Evolutionary conservation across 1,140 invertebrate species (phyloP).

Genomic region (Drusus annulatus): DNA sequence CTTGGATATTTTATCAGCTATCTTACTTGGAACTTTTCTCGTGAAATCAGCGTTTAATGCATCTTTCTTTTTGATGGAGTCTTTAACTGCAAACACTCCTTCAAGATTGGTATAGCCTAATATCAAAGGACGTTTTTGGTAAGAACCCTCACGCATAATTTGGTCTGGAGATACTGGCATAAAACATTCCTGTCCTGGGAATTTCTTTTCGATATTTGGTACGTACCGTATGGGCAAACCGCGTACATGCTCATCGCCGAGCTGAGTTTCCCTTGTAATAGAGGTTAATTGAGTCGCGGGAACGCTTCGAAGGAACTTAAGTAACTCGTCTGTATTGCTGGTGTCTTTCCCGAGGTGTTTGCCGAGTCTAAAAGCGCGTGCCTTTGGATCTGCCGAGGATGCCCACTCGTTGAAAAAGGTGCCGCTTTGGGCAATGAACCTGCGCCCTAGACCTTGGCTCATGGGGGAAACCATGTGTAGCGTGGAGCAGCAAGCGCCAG

Average conservation of each 20-base stretch:
- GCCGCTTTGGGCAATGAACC: constrained; percentile 77
- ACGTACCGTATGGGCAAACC: constrained; percentile 66
- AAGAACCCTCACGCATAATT: constrained; percentile 62
- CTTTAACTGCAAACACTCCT: constrained; percentile 67
- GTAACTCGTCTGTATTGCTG: constrained; percentile 63
- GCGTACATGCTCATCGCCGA: constrained; percentile 62
- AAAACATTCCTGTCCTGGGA: constrained; percentile 63
- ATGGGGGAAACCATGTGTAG: constrained; percentile 80
- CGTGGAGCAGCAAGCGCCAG: constrained; percentile 78
- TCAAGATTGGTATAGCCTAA: constrained; percentile 75
- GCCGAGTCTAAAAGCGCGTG: constrained; percentile 64
- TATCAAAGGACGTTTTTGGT: constrained; percentile 74
- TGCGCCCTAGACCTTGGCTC: constrained; percentile 73
- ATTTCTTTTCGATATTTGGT: constrained; percentile 68
- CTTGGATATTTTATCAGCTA: constrained; percentile 59
- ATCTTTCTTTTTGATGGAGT: constrained; percentile 61
- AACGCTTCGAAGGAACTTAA: constrained; percentile 67
- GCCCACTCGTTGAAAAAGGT: constrained; percentile 66
- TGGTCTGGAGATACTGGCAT: constrained; percentile 64
- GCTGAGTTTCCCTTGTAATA: constrained; percentile 61
- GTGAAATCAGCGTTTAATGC: constrained; percentile 63
- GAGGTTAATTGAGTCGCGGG: constrained; percentile 64
- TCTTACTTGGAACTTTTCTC: constrained; percentile 64
- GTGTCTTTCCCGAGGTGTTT: constrained; percentile 67
- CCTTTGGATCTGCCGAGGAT: constrained; percentile 60